phyloP scores from a whole-genome alignment of 2,888 invertebrate species.

The Apamea epomidion region DNA sequence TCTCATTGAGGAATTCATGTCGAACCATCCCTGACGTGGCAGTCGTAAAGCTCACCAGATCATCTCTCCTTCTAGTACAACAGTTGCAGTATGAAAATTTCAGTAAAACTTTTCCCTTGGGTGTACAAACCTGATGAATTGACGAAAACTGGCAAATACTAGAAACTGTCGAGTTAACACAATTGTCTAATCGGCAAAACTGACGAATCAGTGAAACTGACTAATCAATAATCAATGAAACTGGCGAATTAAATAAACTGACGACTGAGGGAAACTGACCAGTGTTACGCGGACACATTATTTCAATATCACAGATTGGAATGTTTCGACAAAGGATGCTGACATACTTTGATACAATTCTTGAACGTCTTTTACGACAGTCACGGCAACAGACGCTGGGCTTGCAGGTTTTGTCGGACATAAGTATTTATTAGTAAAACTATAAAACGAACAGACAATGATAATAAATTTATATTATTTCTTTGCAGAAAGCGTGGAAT shows the following conservation, averaged over 20 bases:
- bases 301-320: background rate
- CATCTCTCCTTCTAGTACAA: background rate
- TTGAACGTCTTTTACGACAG: background rate
- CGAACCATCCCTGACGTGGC: background rate
- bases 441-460: background rate
- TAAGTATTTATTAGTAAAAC: background rate
- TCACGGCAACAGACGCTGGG: background rate
- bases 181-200: too few species aligned
- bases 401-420: background rate
- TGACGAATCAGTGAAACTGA: too few species aligned
- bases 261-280: too few species aligned
- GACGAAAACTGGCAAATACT: too few species aligned
- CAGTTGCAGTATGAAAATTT: background rate
- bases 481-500: constrained; percentile 94
- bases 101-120: too few species aligned
- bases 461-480: constrained; percentile 62
- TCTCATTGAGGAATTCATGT: background rate
- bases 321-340: background rate
- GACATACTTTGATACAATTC: background rate
- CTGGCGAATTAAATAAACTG: too few species aligned
- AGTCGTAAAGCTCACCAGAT: background rate
- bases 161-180: too few species aligned
- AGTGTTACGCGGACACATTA: background rate
- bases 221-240: too few species aligned
- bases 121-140: too few species aligned